phyloP scores from a whole-genome alignment of 2,797 vertebrate genomes.

The Paratrypauchen microcephalus region DNA sequence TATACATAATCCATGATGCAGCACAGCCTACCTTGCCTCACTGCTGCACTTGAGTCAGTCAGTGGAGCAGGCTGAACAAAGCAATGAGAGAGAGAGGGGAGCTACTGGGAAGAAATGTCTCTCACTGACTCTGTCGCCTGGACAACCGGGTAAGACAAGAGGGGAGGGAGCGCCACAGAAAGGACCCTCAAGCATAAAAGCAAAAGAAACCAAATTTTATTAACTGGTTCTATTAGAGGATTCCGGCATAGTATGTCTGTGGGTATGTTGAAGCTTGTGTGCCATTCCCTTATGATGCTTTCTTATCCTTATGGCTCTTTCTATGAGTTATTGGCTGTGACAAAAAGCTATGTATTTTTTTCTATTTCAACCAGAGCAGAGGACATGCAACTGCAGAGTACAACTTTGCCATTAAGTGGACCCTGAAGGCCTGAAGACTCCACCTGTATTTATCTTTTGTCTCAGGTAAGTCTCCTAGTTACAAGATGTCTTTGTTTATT shows the following conservation, averaged over 20 bases:
- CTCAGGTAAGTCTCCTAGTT: conserved; percentile 63
- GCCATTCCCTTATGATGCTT: conserved; percentile 30
- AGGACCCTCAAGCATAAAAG: conserved; percentile 49
- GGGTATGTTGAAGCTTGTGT: conserved; percentile 31
- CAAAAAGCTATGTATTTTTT: conserved; percentile 48
- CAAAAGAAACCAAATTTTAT: conserved; percentile 54
- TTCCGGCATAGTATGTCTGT: conserved; percentile 36
- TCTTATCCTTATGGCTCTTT: conserved; percentile 19
- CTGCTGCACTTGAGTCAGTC: conserved; percentile 57
- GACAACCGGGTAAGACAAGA: conserved; percentile 74
- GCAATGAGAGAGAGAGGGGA: conserved; percentile 65
- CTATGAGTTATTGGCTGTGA: conserved; percentile 63
- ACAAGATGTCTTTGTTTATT: conserved; percentile 19
- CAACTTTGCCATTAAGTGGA: conserved; percentile 65
- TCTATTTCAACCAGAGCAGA: conserved; percentile 33
- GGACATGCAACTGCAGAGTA: conserved; percentile 57
- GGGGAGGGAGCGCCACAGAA: conserved; percentile 52
- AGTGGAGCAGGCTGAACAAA: conserved; percentile 74
- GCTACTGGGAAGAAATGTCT: conserved; percentile 71
- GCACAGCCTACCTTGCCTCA: conserved; percentile 31
- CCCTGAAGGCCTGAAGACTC: conserved; percentile 55
- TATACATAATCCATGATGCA: neutral
- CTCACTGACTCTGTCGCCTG: conserved; percentile 75
- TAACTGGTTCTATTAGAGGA: conserved; percentile 54
- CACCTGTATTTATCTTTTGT: conserved; percentile 60